Base-by-base conservation (phyloP, 2,797 vertebrate genomes). In the Liparis tanakae region DNA sequence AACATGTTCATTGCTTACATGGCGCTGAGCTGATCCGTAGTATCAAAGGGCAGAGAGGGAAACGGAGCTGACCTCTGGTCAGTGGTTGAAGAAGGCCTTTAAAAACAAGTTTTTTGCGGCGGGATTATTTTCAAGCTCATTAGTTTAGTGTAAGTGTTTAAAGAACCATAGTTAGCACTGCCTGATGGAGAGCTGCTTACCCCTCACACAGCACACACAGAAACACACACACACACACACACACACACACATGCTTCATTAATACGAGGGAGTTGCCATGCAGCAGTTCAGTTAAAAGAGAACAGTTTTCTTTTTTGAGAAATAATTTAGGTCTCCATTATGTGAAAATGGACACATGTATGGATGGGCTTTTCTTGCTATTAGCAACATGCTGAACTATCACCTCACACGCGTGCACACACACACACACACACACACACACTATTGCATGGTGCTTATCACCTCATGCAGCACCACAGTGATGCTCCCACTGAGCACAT, bases 141-240 rank as follows among this genome's bases (percentile, higher is more conserved):
- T 77, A 80, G 25, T 76, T 57, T 36, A 17, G 46, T 57, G 2
- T 36, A 44, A 54, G 15, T 71, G 44, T 67, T 63, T 82, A 18
- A 68, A 70, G 62, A 8, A 66, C 15, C 1, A 18, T 7, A 50
- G 63, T 82, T 65, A 77, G 65, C 57, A 36, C 39, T 75, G 56
- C 68, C 60, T 74, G 76, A 64, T 71, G 54, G 70, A 79, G 53
- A 65, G 74, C 44, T 71, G 72, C 71, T 81, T 63, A 69, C 37
- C 56, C 59, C 72, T 18, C 20, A 46, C 33, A 39, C 53, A 46
- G 25, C 41, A 34, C 50, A 67, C 59, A 60, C 48, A 58, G 25
- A 43, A 34, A 48, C 43, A 60, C 48, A 58, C 34, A 43, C 41
- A 48, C 43, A 37, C 36, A 36, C 57, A 50, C 33, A 33, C 63